Conservation (phyloP, 2,797 vertebrate genomes). For the Tenualosa ilisha region DNA sequence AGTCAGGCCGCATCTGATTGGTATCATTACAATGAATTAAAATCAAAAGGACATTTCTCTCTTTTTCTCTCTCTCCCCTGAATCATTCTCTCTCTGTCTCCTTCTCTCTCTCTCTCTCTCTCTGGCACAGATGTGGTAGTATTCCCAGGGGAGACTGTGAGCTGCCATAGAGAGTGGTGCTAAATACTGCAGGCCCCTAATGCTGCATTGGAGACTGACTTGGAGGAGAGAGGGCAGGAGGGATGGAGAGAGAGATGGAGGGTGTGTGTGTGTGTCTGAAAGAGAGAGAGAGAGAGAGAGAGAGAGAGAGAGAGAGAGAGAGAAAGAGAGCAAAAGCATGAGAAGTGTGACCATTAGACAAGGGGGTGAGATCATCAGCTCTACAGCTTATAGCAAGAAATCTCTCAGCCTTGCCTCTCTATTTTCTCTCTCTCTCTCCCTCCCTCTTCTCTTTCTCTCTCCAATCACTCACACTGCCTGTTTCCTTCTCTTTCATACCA, state of each 20-base stretch:
- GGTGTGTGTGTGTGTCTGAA: not conserved
- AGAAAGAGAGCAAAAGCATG: not conserved
- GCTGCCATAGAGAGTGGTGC: not conserved
- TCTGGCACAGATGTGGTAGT: not conserved
- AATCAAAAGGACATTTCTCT: not conserved
- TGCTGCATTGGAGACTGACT: not conserved
- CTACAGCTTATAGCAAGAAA: not conserved
- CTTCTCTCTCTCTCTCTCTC: not conserved
- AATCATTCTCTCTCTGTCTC: not conserved
- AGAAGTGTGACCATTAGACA: constrained; percentile 40
- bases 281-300: not conserved
- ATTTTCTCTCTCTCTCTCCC: not conserved
- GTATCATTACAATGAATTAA: constrained; percentile 14
- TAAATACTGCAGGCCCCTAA: constrained; percentile 8
- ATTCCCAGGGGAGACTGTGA: not conserved
- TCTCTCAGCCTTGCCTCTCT: not conserved
- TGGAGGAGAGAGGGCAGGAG: not conserved
- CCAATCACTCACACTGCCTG: not conserved
- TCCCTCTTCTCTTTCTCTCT: not conserved
- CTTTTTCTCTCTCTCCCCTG: not conserved
- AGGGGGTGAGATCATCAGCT: constrained; percentile 41
- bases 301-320: not conserved
- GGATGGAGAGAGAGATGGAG: not conserved
- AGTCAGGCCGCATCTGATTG: not conserved
- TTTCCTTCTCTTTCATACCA: not conserved